These are phyloP conservation scores for Oasisia sp. DNA, from an alignment of 2,888 invertebrate genomes.

Conservation along the genomic window DNA sequence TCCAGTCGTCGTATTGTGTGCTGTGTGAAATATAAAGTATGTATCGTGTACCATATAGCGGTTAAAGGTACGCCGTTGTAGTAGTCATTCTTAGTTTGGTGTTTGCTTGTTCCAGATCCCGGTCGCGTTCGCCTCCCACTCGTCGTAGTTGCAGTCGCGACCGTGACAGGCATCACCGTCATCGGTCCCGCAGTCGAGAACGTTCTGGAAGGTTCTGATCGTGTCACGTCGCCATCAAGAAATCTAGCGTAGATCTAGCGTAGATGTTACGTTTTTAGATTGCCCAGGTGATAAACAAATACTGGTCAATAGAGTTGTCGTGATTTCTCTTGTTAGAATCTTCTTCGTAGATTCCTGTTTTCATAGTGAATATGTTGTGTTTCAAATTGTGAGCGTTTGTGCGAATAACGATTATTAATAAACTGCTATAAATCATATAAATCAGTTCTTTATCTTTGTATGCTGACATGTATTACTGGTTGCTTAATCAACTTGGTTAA, in stretches of 20 bases:
- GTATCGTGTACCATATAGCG: too few species aligned
- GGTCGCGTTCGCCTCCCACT: conserved; percentile 47
- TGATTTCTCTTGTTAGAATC: not conserved
- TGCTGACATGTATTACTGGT: too few species aligned
- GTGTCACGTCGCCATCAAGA: not conserved
- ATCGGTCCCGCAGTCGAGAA: conserved; percentile 20
- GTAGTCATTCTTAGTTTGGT: not conserved
- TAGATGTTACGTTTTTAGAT: not conserved
- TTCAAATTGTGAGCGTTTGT: not conserved
- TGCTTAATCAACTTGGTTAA: too few species aligned
- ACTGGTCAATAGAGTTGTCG: not conserved
- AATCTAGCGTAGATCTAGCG: not conserved
- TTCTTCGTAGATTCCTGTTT: not conserved
- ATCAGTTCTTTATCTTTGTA: too few species aligned
- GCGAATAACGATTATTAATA: not conserved
- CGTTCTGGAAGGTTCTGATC: conserved; percentile 26
- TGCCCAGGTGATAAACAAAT: not conserved
- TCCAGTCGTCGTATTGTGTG: too few species aligned
- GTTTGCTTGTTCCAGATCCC: conserved; percentile 36
- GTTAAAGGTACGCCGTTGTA: not conserved
- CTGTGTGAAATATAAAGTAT: too few species aligned
- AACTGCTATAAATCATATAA: not conserved
- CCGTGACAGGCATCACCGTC: conserved; percentile 29
- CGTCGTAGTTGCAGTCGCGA: conserved; percentile 40
- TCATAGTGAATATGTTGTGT: not conserved